Evolutionary conservation across 2,113 vertebrate genomes (phyloP), one percentile per base, ranked within the genome.

Genomic region (Cyprinodon variegatus): DNA sequence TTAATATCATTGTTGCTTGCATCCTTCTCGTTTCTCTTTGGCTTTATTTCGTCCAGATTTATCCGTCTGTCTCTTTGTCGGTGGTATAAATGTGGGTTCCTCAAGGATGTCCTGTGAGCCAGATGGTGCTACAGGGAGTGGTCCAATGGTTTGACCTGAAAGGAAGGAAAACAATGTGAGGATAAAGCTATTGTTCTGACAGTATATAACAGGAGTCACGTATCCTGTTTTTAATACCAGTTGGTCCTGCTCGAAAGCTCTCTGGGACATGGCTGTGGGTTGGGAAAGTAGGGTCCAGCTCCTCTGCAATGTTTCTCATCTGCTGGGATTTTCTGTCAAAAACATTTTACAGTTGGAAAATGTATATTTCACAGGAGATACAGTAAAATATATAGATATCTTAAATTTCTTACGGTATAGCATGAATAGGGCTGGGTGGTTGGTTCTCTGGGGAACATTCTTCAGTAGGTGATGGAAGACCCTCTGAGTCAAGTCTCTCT

Each of bases 11-110:
- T 95, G 94, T 53, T 94, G 94, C 73, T 95, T 95, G 85, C 94
- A 95, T 48, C 88, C 94, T 82, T 95, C 94, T 72, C 94, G 94
- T 82, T 95, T 96, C 74, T 94, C 94, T 89, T 94, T 95, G 83
- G 94, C 48, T 91, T 95, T 96, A 3, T 71, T 68, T 2, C 83
- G 79, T 48, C 65, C 88, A 0, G 88, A 41, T 87, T 95, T 95
- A 38, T 95, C 94, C 0, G 79, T 70, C 41, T 90, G 94, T 14
- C 94, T 87, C 70, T 95, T 96, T 4, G 94, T 96, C 10, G 95
- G 95, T 0, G 92, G 91, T 60, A 95, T 91, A 79, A 95, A 95
- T 10, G 90, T 61, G 0, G 94, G 89, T 72, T 95, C 94, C 4
- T 93, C 93, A 0, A 91, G 81, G 50, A 91, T 88, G 72, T 92